phyloP scores from a whole-genome alignment of 2,888 invertebrate genomes.

The Iselma pallidipennis region DNA sequence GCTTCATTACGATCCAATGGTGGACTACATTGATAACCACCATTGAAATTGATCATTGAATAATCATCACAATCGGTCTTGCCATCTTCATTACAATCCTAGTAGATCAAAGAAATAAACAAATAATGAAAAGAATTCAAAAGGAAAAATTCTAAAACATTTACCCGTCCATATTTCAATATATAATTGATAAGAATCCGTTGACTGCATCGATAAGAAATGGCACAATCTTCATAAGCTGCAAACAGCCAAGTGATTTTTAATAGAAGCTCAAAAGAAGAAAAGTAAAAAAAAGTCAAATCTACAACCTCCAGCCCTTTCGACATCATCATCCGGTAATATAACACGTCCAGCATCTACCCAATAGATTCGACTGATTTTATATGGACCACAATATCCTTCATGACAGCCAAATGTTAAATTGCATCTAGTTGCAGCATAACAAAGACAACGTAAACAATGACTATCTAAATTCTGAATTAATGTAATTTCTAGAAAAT shows the following conservation, averaged over 20 bases:
- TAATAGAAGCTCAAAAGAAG: too few relatives aligned
- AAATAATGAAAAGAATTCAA: neutral
- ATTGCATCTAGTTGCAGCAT: conserved; percentile 63
- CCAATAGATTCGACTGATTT: conserved; percentile 69
- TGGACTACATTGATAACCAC: conserved; percentile 59
- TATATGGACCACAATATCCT: too few relatives aligned
- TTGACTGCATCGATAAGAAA: conserved; percentile 63
- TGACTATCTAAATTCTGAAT: conserved; percentile 53
- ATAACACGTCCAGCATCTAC: conserved; percentile 65
- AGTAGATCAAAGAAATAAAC: conserved; percentile 22
- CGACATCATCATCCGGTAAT: conserved; percentile 62
- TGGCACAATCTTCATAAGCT: conserved; percentile 69
- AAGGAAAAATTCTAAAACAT: neutral
- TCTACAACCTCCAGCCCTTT: conserved; percentile 55
- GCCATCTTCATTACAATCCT: conserved; percentile 69
- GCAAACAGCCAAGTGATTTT: too few relatives aligned
- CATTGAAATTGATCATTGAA: conserved; percentile 67
- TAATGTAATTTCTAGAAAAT: too few relatives aligned
- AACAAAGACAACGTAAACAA: conserved; percentile 64
- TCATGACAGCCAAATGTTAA: conserved; percentile 59
- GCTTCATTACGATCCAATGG: conserved; percentile 44
- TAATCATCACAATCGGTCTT: conserved; percentile 68
- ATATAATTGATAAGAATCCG: conserved; percentile 65
- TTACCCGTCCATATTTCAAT: conserved; percentile 63
- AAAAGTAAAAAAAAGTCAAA: too few relatives aligned